A percentile compares a stretch with the other conserved stretches of the same genome.
Conservation (phyloP, 1,140 invertebrate genomes). For the Aphelenchoides avenae region DNA sequence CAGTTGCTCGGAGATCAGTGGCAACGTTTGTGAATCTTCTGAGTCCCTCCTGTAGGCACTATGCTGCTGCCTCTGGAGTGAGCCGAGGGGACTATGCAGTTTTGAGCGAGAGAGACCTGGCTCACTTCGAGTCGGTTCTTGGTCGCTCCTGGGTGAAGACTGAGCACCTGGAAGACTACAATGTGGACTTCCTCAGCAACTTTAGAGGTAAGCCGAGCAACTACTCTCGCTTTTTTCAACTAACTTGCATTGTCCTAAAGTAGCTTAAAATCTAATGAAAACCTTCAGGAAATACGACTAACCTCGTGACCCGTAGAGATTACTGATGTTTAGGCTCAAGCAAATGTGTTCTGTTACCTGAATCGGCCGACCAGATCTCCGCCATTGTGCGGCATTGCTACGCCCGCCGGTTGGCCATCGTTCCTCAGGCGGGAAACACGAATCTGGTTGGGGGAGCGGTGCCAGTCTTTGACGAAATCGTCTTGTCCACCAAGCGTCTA, state of each 20-base stretch:
- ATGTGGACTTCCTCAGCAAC: too few species aligned
- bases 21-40: too few species aligned
- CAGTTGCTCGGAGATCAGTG: too few species aligned
- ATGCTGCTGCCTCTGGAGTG: too few species aligned
- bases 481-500: constrained; percentile 79
- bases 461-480: constrained; percentile 93
- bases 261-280: constrained; percentile 91
- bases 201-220: too few species aligned
- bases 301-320: not conserved
- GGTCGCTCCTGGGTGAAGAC: constrained; percentile 60
- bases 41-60: too few species aligned
- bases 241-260: too few species aligned
- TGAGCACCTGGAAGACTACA: constrained; percentile 70
- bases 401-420: constrained; percentile 75
- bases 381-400: constrained; percentile 80
- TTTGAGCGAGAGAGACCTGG: constrained; percentile 22
- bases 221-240: too few species aligned
- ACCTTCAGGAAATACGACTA: constrained; percentile 75
- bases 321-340: constrained; percentile 63
- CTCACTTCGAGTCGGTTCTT: constrained; percentile 29
- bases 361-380: constrained; percentile 80
- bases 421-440: constrained; percentile 86
- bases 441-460: constrained; percentile 85
- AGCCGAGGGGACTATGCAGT: constrained; percentile 9
- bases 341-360: constrained; percentile 68